Conservation (phyloP, 2,113 vertebrate species). For the Anolis sagrei region DNA sequence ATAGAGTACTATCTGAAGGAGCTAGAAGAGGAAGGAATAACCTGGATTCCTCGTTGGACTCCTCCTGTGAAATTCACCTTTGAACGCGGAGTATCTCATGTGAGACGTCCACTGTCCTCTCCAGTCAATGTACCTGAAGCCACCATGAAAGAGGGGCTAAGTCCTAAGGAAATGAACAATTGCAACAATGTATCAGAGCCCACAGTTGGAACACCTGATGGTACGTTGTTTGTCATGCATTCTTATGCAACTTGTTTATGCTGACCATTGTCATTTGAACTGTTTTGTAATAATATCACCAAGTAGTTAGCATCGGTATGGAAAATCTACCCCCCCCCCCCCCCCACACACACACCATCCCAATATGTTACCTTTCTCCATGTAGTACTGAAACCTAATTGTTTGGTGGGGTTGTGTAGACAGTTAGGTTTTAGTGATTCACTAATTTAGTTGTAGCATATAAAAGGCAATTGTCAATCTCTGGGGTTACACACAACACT, state of each 20-base stretch:
- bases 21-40: constrained; percentile 90
- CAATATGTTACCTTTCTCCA: no score
- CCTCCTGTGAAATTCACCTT: constrained; percentile 67
- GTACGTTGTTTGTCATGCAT: constrained; percentile 60
- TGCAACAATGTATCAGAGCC: constrained; percentile 75
- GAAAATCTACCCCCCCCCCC: not conserved
- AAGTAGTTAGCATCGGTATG: not conserved
- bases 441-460: not conserved
- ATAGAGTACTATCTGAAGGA: constrained; percentile 93
- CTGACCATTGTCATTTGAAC: no score
- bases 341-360: no score
- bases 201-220: constrained; percentile 81
- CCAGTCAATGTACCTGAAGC: constrained; percentile 74
- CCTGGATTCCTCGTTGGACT: constrained; percentile 88
- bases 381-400: no score
- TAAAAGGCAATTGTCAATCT: not conserved
- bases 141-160: constrained; percentile 68
- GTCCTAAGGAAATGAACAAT: constrained; percentile 71
- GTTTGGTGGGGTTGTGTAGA: not conserved
- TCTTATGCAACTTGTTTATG: not conserved
- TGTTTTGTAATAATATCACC: not conserved
- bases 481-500: accelerated
- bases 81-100: constrained; percentile 53
- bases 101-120: constrained; percentile 58
- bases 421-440: not conserved